These are phyloP conservation scores for Prolemur simus DNA, from an alignment of 2,113 vertebrate genomes.

Conservation along the genomic window DNA sequence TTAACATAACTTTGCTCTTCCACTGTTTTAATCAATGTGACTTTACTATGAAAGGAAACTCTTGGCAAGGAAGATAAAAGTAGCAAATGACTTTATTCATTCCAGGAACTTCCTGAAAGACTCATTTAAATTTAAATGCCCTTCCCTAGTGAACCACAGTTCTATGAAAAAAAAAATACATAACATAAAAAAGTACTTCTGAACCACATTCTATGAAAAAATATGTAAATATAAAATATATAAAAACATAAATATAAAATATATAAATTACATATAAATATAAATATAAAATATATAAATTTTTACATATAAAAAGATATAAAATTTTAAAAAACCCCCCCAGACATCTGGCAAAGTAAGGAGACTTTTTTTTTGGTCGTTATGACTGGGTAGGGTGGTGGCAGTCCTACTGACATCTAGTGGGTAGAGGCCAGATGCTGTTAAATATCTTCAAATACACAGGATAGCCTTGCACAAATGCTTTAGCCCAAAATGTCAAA, in stretches of 20 bases:
- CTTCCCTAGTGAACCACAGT: neutral
- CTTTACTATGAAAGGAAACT: neutral
- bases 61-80: neutral
- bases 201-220: too few relatives aligned
- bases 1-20: neutral
- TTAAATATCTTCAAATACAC: neutral
- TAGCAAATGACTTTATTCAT: constrained; percentile 1
- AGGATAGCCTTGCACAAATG: neutral
- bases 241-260: too few relatives aligned
- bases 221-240: too few relatives aligned
- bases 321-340: neutral
- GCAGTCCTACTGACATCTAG: neutral
- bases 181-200: too few relatives aligned
- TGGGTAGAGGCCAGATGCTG: neutral
- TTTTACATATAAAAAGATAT: too few relatives aligned
- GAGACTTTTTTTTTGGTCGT: neutral
- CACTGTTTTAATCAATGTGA: neutral
- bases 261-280: too few relatives aligned
- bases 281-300: too few relatives aligned
- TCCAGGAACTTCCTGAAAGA: constrained; percentile 22
- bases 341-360: neutral
- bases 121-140: neutral
- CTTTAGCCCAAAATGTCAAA: neutral
- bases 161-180: too few relatives aligned
- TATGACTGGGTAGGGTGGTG: neutral